Evolutionary conservation across 2,113 vertebrate species (phyloP), one percentile per base, ranked within the genome.

Genomic region (Brienomyrus longianalis): DNA sequence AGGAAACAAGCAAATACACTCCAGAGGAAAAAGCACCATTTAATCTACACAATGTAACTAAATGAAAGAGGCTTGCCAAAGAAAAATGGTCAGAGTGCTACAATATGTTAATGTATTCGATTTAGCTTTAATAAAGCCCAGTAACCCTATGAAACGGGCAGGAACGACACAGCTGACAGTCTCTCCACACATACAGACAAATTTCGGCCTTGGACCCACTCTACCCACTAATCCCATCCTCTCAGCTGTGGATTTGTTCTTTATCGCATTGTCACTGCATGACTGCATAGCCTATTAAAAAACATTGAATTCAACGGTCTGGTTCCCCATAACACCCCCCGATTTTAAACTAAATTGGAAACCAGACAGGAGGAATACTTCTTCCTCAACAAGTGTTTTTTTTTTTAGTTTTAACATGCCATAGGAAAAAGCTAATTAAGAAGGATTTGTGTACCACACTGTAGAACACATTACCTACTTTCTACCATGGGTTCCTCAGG

Each of bases 271-370:
- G 56, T 35, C 35, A 21, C 77, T 84, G 88, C 88, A 89, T 62
- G 88, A 89, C 80, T 89, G 80, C 88, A 43, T 54, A n/a, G 74
- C 56, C 89, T 89, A 62, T 66, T 85, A 66, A 89, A 89, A 43
- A 83, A 35, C 31, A 89, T 23, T 77, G 43, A 59, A 89, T 89
- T 89, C 59, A 85, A 89, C 80, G 27, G 89, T 45, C 27, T n/a
- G 15, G n/a, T 62, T 89, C 77, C 88, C 66, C 15, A n/a, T 51
- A 15, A 45, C 48, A 54, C 17, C 31, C 13, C 27, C 4, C 23
- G 6, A 47, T 43, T 89, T 43, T 2, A 45, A 70, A 23, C 50
- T 21, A 23, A 70, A 83, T 54, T 10, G 17, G 70, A 74, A n/a
- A 3, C 47, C 88, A 89, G 21, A 83, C 48, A 17, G 50, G 17